These are phyloP conservation scores for Thunnus maccoyii DNA, from an alignment of 2,113 vertebrate species.

Conservation along the genomic window DNA sequence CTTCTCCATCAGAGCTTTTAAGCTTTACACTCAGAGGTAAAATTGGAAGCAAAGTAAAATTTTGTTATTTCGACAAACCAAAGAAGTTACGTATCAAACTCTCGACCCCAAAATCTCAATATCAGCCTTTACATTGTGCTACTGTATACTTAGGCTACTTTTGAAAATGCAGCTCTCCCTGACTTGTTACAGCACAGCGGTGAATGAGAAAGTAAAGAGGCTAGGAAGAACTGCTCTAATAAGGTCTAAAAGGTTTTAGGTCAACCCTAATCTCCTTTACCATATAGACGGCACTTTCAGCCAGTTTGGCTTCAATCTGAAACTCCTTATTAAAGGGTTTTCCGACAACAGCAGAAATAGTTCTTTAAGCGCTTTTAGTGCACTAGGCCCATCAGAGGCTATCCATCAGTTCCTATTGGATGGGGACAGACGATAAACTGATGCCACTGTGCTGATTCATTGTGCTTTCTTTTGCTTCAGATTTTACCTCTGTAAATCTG, in stretches of 20 bases:
- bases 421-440: neutral
- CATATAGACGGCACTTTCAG: slow-evolving; percentile 17
- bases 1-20: slow-evolving; percentile 10
- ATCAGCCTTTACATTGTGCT: slow-evolving; percentile 4
- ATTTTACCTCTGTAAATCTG: neutral
- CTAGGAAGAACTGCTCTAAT: slow-evolving; percentile 13
- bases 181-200: neutral
- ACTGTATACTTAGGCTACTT: neutral
- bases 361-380: slow-evolving; percentile 27
- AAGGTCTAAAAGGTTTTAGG: slow-evolving; percentile 51
- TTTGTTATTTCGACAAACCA: neutral
- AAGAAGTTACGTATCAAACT: slow-evolving; percentile 13
- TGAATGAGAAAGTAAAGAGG: neutral
- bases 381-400: neutral
- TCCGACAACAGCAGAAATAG: slow-evolving; percentile 26
- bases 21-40: neutral
- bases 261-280: slow-evolving; percentile 43
- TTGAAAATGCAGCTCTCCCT: neutral
- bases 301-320: slow-evolving; percentile 34
- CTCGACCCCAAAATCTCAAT: neutral
- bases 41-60: neutral
- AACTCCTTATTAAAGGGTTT: slow-evolving; percentile 45
- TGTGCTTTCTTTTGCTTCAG: neutral
- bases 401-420: slow-evolving; percentile 11
- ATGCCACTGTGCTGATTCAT: slow-evolving; percentile 10